A percentile compares a stretch with the other conserved stretches of the same genome.
Evolutionary conservation across 2,888 invertebrate genomes (phyloP).

Genomic region (Anoplius nigerrimus): DNA sequence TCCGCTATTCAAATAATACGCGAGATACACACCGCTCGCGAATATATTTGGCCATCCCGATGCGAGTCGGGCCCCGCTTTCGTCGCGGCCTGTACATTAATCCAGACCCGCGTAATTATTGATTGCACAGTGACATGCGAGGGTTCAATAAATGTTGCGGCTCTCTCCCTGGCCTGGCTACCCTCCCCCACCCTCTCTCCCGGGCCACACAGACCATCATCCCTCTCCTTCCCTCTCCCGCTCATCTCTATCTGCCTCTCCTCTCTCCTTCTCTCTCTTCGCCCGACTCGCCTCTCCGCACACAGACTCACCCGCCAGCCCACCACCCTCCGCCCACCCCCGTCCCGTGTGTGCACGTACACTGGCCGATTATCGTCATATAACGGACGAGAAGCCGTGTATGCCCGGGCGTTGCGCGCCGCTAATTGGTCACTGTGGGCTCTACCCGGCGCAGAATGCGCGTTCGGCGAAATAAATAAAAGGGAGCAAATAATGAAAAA

Average conservation of each 20-base stretch:
- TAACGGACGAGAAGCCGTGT: slow-evolving; percentile 10
- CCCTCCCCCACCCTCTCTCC: slow-evolving; percentile 5
- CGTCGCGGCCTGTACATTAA: slow-evolving; percentile 48
- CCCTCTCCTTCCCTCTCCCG: slow-evolving; percentile 3
- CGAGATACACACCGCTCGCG: slow-evolving; percentile 1
- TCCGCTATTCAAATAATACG: too few species aligned
- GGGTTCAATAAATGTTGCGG: slow-evolving; percentile 51
- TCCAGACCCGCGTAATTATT: slow-evolving; percentile 55
- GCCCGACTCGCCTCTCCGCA: background rate
- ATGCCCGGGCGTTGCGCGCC: slow-evolving; percentile 29
- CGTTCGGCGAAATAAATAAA: background rate
- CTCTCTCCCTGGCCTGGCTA: slow-evolving; percentile 14
- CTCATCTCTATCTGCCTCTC: background rate
- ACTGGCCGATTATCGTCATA: slow-evolving; percentile 27
- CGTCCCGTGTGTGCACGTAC: background rate
- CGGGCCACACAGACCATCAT: background rate
- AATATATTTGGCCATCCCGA: slow-evolving; percentile 14
- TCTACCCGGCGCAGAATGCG: slow-evolving; percentile 25
- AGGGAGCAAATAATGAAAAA: slow-evolving; percentile 1
- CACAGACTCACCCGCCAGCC: slow-evolving; percentile 2
- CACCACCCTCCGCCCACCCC: too few species aligned
- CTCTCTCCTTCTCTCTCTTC: background rate
- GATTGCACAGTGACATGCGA: slow-evolving; percentile 51
- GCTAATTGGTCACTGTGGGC: slow-evolving; percentile 39
- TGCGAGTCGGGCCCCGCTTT: slow-evolving; percentile 30